phyloP scores from a whole-genome alignment of 1,140 invertebrate genomes.

The Bradysia coprophila region DNA sequence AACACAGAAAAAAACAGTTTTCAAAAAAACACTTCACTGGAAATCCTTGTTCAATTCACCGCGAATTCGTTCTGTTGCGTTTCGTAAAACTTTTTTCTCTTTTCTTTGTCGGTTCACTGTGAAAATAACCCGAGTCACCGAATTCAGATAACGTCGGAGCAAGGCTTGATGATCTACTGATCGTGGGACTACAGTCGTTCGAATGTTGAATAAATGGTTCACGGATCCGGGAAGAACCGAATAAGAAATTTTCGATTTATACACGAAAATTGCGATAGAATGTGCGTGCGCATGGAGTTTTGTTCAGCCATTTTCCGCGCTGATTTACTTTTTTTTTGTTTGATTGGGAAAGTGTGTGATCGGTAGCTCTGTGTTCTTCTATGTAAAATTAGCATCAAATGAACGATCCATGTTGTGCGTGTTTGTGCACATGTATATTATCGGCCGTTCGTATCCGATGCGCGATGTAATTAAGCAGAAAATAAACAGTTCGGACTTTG shows the following conservation, averaged over 20 bases:
- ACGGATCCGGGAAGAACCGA: background rate
- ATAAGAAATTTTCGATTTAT: no score
- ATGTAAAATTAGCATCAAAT: background rate
- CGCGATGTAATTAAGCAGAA: background rate
- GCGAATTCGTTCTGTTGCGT: no score
- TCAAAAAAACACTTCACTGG: background rate
- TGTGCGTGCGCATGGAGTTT: background rate
- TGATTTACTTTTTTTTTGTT: no score
- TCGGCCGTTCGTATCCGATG: background rate
- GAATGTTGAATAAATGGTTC: constrained; percentile 7
- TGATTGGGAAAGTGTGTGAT: no score
- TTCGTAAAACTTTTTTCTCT: no score
- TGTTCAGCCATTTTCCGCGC: no score
- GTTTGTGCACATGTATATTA: no score
- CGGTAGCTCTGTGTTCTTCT: background rate
- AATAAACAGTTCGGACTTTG: background rate
- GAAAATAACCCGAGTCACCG: constrained; percentile 22
- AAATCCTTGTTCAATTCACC: no score
- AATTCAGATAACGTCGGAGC: constrained; percentile 26
- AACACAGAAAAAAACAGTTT: background rate
- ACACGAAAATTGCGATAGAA: background rate
- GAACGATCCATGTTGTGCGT: background rate
- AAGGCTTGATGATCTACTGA: constrained; percentile 27
- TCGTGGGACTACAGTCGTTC: constrained; percentile 27
- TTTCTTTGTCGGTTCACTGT: no score